Evolutionary conservation across 2,888 invertebrate genomes (phyloP).

Genomic region (Pristionchus arcanus): DNA sequence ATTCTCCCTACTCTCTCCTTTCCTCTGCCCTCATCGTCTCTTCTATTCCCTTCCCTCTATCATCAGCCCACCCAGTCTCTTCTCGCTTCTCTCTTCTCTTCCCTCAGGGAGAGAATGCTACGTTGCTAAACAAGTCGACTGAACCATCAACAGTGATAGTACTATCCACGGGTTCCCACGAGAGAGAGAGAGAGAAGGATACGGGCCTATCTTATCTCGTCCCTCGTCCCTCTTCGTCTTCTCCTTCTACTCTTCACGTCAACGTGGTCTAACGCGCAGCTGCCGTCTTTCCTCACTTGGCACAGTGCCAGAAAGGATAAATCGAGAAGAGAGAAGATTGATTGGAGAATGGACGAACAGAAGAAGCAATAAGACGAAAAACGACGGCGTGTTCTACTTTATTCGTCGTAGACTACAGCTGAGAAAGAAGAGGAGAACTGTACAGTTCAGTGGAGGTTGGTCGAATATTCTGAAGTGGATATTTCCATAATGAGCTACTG

Average conservation of each 20-base stretch:
- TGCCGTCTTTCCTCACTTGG: constrained; percentile 32
- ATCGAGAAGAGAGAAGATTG: constrained; percentile 29
- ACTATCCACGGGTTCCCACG: neutral
- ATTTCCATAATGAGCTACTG: neutral
- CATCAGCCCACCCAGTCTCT: neutral
- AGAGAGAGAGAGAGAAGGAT: neutral
- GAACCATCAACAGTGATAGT: constrained; percentile 5
- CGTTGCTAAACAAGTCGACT: constrained; percentile 34
- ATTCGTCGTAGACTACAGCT: neutral
- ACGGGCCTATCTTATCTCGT: constrained; percentile 12
- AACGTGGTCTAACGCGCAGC: neutral
- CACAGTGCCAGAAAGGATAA: constrained; percentile 19
- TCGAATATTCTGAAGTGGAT: no score
- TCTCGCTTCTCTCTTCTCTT: constrained; percentile 1
- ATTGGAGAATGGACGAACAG: constrained; percentile 1
- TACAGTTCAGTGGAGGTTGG: constrained; percentile 2
- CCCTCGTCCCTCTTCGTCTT: constrained; percentile 22
- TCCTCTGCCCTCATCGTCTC: neutral
- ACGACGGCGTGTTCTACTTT: neutral
- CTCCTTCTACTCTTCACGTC: neutral
- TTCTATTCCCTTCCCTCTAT: constrained; percentile 18
- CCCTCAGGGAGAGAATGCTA: constrained; percentile 17
- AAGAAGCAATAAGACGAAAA: constrained; percentile 25
- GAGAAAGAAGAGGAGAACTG: neutral
- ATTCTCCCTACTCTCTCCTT: constrained; percentile 17